Base-by-base conservation (phyloP, 2,113 vertebrate genomes). In the Leucoraja erinaceus region DNA sequence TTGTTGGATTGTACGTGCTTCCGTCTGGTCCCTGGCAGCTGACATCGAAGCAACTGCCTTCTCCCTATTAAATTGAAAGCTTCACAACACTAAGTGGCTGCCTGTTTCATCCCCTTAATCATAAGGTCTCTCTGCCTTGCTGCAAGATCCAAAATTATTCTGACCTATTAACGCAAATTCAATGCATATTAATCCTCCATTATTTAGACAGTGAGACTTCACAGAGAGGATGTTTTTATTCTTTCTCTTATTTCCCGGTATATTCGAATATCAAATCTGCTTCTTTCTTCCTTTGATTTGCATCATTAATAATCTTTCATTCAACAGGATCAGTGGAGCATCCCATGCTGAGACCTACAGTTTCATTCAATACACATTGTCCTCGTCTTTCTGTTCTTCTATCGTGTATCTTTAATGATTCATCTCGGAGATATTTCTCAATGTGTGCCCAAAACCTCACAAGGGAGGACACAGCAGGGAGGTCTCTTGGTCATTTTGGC, bases 81-180 rank as follows among this genome's bases (percentile, higher is more conserved):
- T 59, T 61, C 7, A 84, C 25, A 61, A 59, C 59, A n/a, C 83
- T 88, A 88, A 88, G n/a, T 63, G 59, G 59, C 59, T 88, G 75
- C 14, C n/a, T 31, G 59, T 31, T 88, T 88, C 61, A 14, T 88
- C 28, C 31, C 59, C 83, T 88, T 88, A 16, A 88, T 88, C 83
- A 31, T 88, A 88, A 66, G 61, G 83, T 88, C 83, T 84, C 54
- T 88, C 59, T 88, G 83, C n/a, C 83, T 86, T 11, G 81, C 59
- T 61, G 54, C 61, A 86, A 61, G 81, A 61, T n/a, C 56, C 0
- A 16, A 88, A 88, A 88, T 88, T 88, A 88, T 88, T 88, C 14
- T 63, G 59, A 63, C 83, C n/a, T 88, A 66, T n/a, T 88, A 88
- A 86, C 61, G 83, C n/a, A 86, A 63, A 61, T 88, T 88, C 83